phyloP scores from a whole-genome alignment of 2,888 invertebrate genomes.

The Mimumesa dahlbomi region DNA sequence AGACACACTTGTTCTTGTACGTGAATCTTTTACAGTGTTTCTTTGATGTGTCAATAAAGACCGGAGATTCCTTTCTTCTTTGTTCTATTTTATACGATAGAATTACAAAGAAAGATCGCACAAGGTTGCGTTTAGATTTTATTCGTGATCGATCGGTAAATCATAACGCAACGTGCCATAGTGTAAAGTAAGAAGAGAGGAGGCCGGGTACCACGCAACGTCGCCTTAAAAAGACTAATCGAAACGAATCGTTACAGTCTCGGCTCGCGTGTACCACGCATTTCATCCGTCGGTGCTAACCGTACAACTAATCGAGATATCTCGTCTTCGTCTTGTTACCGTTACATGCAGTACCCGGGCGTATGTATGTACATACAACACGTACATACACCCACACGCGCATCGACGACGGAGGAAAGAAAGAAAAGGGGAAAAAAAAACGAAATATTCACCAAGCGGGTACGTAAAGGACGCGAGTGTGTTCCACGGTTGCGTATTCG shows the following conservation, averaged over 20 bases:
- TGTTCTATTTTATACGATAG: too few relatives aligned
- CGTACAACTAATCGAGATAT: constrained; percentile 34
- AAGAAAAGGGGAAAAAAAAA: constrained; percentile 10
- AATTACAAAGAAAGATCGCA: too few relatives aligned
- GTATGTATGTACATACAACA: neutral
- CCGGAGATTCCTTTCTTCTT: too few relatives aligned
- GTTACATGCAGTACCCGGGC: constrained; percentile 43
- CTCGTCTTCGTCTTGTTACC: constrained; percentile 54
- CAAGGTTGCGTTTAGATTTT: too few relatives aligned
- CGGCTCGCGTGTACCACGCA: constrained; percentile 4
- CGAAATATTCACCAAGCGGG: constrained; percentile 41
- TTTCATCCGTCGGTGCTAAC: constrained; percentile 24
- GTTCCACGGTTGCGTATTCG: constrained; percentile 68
- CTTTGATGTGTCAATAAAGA: too few relatives aligned
- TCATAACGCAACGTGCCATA: neutral
- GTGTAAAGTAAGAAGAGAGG: too few relatives aligned
- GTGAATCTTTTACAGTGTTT: too few relatives aligned
- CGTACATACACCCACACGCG: constrained; percentile 15
- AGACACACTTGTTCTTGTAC: too few relatives aligned
- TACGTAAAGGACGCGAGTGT: constrained; percentile 51
- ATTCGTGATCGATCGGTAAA: too few relatives aligned
- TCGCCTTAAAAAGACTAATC: constrained; percentile 22
- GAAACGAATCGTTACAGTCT: constrained; percentile 9
- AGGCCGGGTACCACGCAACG: too few relatives aligned
- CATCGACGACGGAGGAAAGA: neutral